Evolutionary conservation across 1,140 invertebrate genomes (phyloP).

Genomic region (Brachionus plicatilis): DNA sequence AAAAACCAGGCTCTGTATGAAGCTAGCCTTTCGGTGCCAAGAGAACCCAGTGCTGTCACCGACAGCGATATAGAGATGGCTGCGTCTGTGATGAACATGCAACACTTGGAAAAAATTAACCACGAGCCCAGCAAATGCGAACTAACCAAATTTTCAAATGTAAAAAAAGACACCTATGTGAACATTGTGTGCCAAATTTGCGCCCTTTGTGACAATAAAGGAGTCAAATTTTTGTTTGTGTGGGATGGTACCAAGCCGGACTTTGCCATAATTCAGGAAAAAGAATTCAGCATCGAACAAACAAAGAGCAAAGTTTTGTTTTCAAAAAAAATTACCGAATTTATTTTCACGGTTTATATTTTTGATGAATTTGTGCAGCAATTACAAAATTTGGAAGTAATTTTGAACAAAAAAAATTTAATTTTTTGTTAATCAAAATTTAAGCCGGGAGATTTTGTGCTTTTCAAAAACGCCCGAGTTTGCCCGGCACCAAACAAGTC

Average conservation of each 20-base stretch:
- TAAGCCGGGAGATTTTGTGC: conserved; percentile 10
- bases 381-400: conserved; percentile 3
- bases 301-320: background rate
- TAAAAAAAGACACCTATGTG: background rate
- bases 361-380: conserved; percentile 12
- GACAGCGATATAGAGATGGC: background rate
- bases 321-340: background rate
- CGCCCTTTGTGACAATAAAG: background rate
- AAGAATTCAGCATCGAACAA: background rate
- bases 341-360: background rate
- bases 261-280: background rate
- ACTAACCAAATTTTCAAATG: background rate
- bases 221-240: background rate
- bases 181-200: background rate
- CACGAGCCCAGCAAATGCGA: background rate
- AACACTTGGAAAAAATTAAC: background rate
- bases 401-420: background rate
- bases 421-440: background rate
- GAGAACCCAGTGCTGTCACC: no score
- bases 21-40: background rate
- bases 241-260: background rate
- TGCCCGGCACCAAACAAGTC: background rate
- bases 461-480: background rate
- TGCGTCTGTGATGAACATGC: background rate
- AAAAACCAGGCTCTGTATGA: background rate